Base-by-base conservation (phyloP, 2,113 vertebrate species). In the Bubalus kerabau region DNA sequence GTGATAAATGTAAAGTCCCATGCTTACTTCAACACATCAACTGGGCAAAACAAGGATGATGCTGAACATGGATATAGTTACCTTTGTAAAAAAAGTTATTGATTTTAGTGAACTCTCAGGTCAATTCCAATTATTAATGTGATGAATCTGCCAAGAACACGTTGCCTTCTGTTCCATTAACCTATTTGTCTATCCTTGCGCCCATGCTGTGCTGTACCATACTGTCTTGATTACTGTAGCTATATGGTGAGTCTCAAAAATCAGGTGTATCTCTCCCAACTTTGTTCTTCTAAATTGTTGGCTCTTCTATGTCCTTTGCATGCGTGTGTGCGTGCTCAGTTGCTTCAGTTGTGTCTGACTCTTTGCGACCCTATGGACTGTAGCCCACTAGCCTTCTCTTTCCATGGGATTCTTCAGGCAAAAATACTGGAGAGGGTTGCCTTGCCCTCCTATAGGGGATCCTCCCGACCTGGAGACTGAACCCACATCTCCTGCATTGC, bases 241-340 rank as follows among this genome's bases (percentile, higher is more conserved):
- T 95, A 9, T 59, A 64, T 36, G 40, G 46, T 46, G 40, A 86
- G 52, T 90, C 21, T 62, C 40, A 90, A 62, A 96, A 87, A 23
- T 82, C 24, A 81, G 40, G 6, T 84, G 17, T 28, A 87, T 88
- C 28, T 74, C 54, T 71, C 23, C 15, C 64, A 78, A 48, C 15
- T 50, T 78, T 82, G 12, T 87, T 90, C 30, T 93, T 90, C 60
- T 81, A 78, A 56, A 52, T 17, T 28, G 23, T 57, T 96, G 40
- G 9, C 56, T 90, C 21, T 50, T 90, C 24, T 90, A 13, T 86
- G 24, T 82, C 13, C n/a, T 90, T 87, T 93, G 21, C 16, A 74
- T 13, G 36, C 10, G 0, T 40, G 67, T 40, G n/a, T 71, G 67
- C 0, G 0, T 40, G 67, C 19, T 71, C 21, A 40, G 36, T 74